Percentiles rank a stretch among this genome's conserved stretches.
These are phyloP conservation scores for Hydrozoanthus tunicans DNA, from an alignment of 64 coral and sea anemone genomes.

Conservation along the genomic window DNA sequence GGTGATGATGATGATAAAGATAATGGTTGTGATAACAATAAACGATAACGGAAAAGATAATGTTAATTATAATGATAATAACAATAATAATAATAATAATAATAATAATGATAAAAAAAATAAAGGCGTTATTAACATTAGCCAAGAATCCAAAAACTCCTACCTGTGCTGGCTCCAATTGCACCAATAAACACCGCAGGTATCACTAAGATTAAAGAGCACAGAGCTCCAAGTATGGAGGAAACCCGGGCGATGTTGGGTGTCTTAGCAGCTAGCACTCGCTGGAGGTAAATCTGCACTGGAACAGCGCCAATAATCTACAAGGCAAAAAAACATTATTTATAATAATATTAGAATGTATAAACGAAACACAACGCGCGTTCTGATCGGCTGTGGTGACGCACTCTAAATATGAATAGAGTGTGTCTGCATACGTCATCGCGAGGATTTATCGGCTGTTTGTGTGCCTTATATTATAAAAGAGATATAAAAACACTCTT, in stretches of 20 bases:
- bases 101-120: not conserved
- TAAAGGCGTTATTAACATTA: not conserved
- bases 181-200: constrained; percentile 26
- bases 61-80: not conserved
- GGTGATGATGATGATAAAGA: too few relatives aligned
- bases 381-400: too few relatives aligned
- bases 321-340: too few relatives aligned
- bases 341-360: too few relatives aligned
- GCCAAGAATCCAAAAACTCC: not conserved
- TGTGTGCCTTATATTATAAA: too few relatives aligned
- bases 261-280: constrained; percentile 22
- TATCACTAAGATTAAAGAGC: not conserved
- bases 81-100: not conserved
- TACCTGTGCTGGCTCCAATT: constrained; percentile 36
- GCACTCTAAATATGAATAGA: too few relatives aligned
- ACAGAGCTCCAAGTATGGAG: not conserved
- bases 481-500: too few relatives aligned
- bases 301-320: constrained; percentile 25
- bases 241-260: not conserved
- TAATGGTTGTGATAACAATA: too few relatives aligned
- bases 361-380: too few relatives aligned
- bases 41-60: not conserved
- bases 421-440: too few relatives aligned
- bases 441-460: too few relatives aligned
- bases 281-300: constrained; percentile 20